Base-by-base conservation (phyloP, 2,113 vertebrate species). In the Poecile atricapillus region DNA sequence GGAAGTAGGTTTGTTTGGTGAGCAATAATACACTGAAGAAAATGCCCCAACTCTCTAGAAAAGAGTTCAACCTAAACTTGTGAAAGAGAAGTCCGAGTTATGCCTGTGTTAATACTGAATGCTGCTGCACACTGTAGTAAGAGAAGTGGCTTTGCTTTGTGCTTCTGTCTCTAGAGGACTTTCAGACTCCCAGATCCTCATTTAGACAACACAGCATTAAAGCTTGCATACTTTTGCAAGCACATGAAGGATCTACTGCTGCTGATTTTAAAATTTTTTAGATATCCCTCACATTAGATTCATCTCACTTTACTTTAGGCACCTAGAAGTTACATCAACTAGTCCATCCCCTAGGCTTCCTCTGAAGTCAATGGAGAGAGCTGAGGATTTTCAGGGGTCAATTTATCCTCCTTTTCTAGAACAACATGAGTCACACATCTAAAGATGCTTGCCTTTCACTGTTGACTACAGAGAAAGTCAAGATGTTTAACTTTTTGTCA, bases 381-480 rank as follows among this genome's bases (percentile, higher is more conserved):
- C 35, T 68, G 47, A 62, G 10, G 10, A 55, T 90, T 80, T 94
- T 93, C 27, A 68, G 74, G 22, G 49, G 27, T 56, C 53, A 82
- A 76, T 89, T 85, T 79, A 85, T 93, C 33, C 65, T 79, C 31
- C 65, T 91, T 76, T 79, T 82, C 47, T 60, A 64, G 65, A 74
- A 87, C 60, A 87, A 59, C 47, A 90, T 93, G 92, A 94, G 58
- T 95, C 92, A 96, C 28, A 41, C 41, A 90, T 87, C 43, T 87
- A 71, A 95, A 97, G 92, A 62, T 76, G 58, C 19, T 49, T 2
- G 28, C 44, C 65, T 91, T 93, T 93, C 82, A 90, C 92, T 3
- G 0, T 2, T 88, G 56, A 78, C 80, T 85, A 44, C 67, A 87
- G 70, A 75, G 33, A 70, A 87, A 92, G 67, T 53, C 58, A 93